Conservation (phyloP, 2,888 invertebrate genomes). For the Papilio protenor region DNA sequence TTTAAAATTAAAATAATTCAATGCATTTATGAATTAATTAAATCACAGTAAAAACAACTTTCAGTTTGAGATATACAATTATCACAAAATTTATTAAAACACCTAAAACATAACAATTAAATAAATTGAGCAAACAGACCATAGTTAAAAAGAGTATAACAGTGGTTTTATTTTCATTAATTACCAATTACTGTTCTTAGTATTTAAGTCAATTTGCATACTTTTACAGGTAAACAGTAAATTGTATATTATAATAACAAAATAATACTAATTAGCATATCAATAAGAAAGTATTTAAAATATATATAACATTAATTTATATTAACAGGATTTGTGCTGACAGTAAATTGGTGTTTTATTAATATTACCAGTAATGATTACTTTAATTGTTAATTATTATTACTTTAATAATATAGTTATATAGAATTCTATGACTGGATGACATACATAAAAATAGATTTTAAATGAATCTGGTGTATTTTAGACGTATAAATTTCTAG, state of each 20-base stretch:
- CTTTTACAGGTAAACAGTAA: neutral
- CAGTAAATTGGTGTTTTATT: conserved; percentile 9
- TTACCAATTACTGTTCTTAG: neutral
- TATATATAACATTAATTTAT: neutral
- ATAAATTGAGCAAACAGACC: conserved; percentile 13
- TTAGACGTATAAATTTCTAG: neutral
- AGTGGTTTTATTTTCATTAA: neutral
- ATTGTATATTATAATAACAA: neutral
- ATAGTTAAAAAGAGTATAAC: neutral
- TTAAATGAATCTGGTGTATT: neutral
- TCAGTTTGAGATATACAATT: neutral
- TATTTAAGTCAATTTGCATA: neutral
- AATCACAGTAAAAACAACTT: conserved; percentile 15
- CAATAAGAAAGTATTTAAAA: neutral
- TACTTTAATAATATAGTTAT: neutral
- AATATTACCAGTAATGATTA: conserved; percentile 6
- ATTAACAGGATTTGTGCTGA: conserved; percentile 2
- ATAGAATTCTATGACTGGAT: neutral
- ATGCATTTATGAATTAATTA: neutral
- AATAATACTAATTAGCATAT: neutral
- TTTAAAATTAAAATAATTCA: neutral
- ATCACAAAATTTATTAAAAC: neutral
- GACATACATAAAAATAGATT: neutral
- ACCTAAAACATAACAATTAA: neutral
- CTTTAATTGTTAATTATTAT: neutral